Percentiles rank a stretch among this genome's conserved stretches.
These are phyloP conservation scores for Pseudomyrmex gracilis DNA, from an alignment of 1,140 invertebrate species.

Conservation along the genomic window DNA sequence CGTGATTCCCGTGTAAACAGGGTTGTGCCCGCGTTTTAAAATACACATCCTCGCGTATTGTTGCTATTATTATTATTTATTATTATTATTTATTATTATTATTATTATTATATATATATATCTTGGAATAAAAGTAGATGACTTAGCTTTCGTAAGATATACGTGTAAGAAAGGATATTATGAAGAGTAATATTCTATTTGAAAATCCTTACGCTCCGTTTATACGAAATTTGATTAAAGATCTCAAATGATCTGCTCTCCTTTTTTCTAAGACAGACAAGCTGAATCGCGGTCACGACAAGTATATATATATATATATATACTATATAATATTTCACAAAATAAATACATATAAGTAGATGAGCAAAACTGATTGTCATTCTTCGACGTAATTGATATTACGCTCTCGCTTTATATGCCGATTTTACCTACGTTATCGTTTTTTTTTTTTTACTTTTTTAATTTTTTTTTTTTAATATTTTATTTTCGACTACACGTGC, in stretches of 20 bases:
- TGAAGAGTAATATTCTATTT: conserved; percentile 51
- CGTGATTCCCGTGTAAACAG: neutral
- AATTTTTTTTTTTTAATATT: too few relatives aligned
- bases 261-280: conserved; percentile 30
- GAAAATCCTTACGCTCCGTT: conserved; percentile 34
- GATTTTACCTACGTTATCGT: conserved; percentile 38
- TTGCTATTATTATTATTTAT: too few relatives aligned
- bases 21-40: conserved; percentile 15
- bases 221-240: conserved; percentile 56
- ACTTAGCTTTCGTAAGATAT: conserved; percentile 51
- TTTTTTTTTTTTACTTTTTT: too few relatives aligned
- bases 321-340: conserved; percentile 54
- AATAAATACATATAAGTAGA: conserved; percentile 53
- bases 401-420: conserved; percentile 51
- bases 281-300: conserved; percentile 31
- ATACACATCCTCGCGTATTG: conserved; percentile 29
- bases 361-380: conserved; percentile 63
- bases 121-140: conserved; percentile 45
- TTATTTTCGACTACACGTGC: conserved; percentile 24
- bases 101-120: conserved; percentile 21
- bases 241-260: conserved; percentile 25
- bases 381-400: conserved; percentile 55
- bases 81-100: too few relatives aligned
- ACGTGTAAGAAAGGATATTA: conserved; percentile 57
- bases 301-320: conserved; percentile 36